Base-by-base conservation (phyloP, 2,888 invertebrate genomes). In the Eupithecia pulchellata region DNA sequence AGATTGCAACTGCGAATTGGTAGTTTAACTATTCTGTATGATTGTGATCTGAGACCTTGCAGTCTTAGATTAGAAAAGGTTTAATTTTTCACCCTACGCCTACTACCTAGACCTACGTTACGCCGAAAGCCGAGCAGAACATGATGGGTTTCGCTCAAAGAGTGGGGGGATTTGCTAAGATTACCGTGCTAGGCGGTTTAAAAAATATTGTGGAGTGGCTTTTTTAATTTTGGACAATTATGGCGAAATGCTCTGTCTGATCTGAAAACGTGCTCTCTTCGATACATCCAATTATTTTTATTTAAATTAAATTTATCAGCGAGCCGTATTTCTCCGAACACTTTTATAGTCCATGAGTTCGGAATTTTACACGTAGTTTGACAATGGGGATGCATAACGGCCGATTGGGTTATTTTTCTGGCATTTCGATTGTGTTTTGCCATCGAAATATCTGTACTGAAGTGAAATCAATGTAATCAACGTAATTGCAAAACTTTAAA, bases 1-100 rank as follows among this genome's bases (percentile, higher is more conserved):
- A 76, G 70, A 68, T 72, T 73, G 69, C 74, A 76, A 70, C 75
- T 76, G 71, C 76, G 75, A 75, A 78, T 78, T 71, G 67, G 69
- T 74, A 39, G 76, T 69, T 69, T 47, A 65, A 75, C 36, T 27
- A 30, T 9, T 55, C 34, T 55, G 13, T 58, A 14, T 61, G 61
- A 61, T 61, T 36, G 30, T 60, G 60, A 34, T 61, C 20, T 20
- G 14, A 34, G 25, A 3, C 20, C 11, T 42, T 8, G 20, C 5
- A 8, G 47, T 20, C 20, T 47, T 25, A 20, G 25, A 47, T 61
- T 34, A 61, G 13, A 34, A 34, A 20, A 25, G 13, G 34, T 58
- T 32, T 29, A 6, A 20, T 47, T 47, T 47, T 11, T 20, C 47
- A 47, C 11, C 4, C 20, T 5, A 39, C 36, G 9, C n/a, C n/a